phyloP scores from a whole-genome alignment of 2,113 vertebrate genomes.

The Chrysochloris asiatica region DNA sequence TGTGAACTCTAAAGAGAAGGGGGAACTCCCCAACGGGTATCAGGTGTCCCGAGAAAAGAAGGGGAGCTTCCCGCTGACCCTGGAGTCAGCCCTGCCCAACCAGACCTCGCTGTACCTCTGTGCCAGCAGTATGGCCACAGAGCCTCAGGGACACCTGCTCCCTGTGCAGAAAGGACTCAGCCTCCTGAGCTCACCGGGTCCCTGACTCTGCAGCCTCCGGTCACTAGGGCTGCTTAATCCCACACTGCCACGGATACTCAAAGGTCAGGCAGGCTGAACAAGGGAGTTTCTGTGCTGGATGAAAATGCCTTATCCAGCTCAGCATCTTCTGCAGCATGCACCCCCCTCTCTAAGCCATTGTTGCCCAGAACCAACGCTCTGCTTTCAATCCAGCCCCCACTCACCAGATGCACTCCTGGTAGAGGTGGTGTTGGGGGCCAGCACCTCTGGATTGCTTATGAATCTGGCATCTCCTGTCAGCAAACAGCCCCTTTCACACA shows the following conservation, averaged over 20 bases:
- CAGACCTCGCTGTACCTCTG: slow-evolving; percentile 55
- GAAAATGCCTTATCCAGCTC: neutral
- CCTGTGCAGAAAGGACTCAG: slow-evolving; percentile 31
- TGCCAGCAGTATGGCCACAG: slow-evolving; percentile 45
- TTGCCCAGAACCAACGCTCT: neutral
- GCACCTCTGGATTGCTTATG: neutral
- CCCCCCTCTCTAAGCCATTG: too few relatives aligned
- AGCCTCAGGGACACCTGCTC: neutral
- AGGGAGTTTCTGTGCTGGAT: neutral
- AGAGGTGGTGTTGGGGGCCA: neutral
- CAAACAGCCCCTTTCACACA: neutral
- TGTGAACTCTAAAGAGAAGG: fast-evolving
- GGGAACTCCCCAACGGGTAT: slow-evolving; percentile 10
- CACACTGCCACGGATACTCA: too few relatives aligned
- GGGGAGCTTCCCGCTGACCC: neutral
- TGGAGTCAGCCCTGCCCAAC: neutral
- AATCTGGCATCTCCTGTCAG: neutral
- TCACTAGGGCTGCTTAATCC: too few relatives aligned
- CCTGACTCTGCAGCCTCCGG: too few relatives aligned
- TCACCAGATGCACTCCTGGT: neutral
- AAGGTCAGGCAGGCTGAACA: neutral
- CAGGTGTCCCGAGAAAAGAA: neutral
- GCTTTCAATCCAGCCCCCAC: neutral
- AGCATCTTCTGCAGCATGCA: neutral
- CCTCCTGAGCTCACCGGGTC: too few relatives aligned